Evolutionary conservation across 2,888 invertebrate genomes (phyloP), one percentile per base, ranked within the genome.

Genomic region (Gryllus longicercus): DNA sequence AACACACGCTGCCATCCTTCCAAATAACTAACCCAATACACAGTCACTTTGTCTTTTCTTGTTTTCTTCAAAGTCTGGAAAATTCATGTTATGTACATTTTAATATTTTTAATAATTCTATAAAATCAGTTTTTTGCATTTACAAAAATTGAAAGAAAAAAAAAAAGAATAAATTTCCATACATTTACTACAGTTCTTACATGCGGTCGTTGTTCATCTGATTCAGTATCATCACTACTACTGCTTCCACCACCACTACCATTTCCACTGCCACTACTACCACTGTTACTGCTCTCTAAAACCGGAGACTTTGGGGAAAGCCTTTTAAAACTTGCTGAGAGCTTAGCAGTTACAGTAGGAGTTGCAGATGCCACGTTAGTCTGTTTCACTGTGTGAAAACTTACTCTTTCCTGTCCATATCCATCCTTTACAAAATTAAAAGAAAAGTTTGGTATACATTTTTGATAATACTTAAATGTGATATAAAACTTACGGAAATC

Each of bases 21-120:
- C 86, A 93, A 90, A 85, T 92, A 95, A 10, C 94, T 94, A 74
- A 94, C 90, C 95, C 95, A 95, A 86, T 93, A 94, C 14, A 95
- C 93, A 0, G 91, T 88, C 8, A 94, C 92, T 86, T 94, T 94
- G 85, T 94, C 94, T 85, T 91, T 92, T 80, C 93, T 90, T 81
- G 92, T 91, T 86, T 92, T 92, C 83, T 91, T 92, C 81, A 82
- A 14, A 74, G 80, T 79, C 80, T 81, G 77, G 23, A 75, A 38
- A 8, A 38, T 38, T 38, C 38, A 38, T 38, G 38, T 38, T 38
- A 38, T 1, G 8, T 38, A 38, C 38, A 38, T 38, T 38, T 38
- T 8, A 38, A 8, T 38, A 38, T 38, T 21, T 21, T 21, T 8
- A 38, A 38, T 38, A 38, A 38, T 38, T 38, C 38, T 38, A 38